These are phyloP conservation scores for Eriosoma lanigerum DNA, from an alignment of 1,140 invertebrate genomes.

Conservation along the genomic window DNA sequence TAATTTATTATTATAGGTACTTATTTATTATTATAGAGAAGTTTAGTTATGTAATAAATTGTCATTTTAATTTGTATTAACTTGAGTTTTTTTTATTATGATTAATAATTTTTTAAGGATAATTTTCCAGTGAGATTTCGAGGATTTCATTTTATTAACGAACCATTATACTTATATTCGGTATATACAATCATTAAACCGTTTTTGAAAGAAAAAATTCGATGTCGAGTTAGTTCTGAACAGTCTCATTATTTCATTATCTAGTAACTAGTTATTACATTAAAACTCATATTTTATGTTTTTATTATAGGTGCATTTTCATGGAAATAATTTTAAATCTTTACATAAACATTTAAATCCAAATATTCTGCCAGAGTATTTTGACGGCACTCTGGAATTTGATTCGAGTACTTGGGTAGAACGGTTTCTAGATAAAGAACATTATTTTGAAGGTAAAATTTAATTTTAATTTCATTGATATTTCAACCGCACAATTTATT, in stretches of 20 bases:
- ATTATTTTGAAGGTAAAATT: slow-evolving; percentile 59
- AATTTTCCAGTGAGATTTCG: slow-evolving; percentile 60
- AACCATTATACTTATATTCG: slow-evolving; percentile 60
- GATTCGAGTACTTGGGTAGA: slow-evolving; percentile 53
- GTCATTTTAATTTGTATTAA: too few relatives aligned
- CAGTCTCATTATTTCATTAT: not conserved
- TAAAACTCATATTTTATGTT: not conserved
- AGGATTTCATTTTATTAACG: slow-evolving; percentile 60
- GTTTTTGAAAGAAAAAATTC: slow-evolving; percentile 61
- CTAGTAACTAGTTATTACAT: too few relatives aligned
- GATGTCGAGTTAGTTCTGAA: slow-evolving; percentile 56
- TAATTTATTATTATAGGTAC: too few relatives aligned
- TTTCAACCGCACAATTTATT: too few relatives aligned
- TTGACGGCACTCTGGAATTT: slow-evolving; percentile 54
- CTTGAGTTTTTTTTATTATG: too few relatives aligned
- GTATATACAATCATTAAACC: slow-evolving; percentile 60
- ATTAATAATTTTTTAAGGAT: slow-evolving; percentile 61
- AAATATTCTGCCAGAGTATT: slow-evolving; percentile 54
- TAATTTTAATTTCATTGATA: too few relatives aligned
- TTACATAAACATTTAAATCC: slow-evolving; percentile 55
- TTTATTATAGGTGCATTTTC: slow-evolving; percentile 55
- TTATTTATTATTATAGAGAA: too few relatives aligned
- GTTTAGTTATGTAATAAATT: too few relatives aligned
- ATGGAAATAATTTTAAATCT: slow-evolving; percentile 55
- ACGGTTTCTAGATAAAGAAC: slow-evolving; percentile 56